phyloP scores from a whole-genome alignment of 2,797 vertebrate species.

The Trachops cirrhosus region DNA sequence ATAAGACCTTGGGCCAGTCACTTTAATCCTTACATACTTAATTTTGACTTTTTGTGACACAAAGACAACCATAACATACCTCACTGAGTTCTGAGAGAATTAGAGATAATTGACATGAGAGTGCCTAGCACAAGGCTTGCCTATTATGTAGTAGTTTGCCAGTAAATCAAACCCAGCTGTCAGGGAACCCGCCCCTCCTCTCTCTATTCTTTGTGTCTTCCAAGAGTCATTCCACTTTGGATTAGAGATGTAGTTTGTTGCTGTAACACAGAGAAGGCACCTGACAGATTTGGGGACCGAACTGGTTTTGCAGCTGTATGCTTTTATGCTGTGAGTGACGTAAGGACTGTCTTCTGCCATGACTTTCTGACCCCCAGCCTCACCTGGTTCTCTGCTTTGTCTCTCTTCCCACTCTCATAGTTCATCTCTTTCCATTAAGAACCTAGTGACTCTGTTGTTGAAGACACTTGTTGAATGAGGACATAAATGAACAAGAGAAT shows the following conservation, averaged over 20 bases:
- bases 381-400: background rate
- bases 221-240: background rate
- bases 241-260: background rate
- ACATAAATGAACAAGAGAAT: background rate
- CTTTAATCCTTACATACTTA: background rate
- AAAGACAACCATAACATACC: background rate
- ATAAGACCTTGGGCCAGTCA: background rate
- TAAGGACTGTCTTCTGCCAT: no score
- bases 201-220: background rate
- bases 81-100: background rate
- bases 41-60: background rate
- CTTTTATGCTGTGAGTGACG: background rate
- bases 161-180: background rate
- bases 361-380: background rate
- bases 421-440: background rate
- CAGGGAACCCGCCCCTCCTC: background rate
- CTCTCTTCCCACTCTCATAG: accelerated
- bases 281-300: background rate
- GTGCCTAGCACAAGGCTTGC: background rate
- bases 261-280: background rate
- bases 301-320: background rate
- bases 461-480: background rate
- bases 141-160: accelerated
- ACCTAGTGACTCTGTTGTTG: background rate
- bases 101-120: background rate